Evolutionary conservation across 2,888 invertebrate species (phyloP).

Genomic region (Cristatella mucedo): DNA sequence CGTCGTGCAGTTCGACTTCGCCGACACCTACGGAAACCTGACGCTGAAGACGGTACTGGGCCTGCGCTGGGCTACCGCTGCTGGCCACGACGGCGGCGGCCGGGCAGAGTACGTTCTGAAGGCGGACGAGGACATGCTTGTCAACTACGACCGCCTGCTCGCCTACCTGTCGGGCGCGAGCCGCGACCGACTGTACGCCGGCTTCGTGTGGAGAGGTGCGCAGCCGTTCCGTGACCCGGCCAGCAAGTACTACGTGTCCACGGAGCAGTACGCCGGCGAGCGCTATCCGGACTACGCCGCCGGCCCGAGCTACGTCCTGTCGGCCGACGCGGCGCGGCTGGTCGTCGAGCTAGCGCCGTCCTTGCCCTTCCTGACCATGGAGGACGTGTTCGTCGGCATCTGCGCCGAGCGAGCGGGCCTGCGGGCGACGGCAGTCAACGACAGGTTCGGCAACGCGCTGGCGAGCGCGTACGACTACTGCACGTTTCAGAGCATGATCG

Average conservation of each 20-base stretch:
- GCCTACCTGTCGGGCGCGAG: neutral
- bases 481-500: too few relatives aligned
- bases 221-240: neutral
- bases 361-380: constrained; percentile 9
- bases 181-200: constrained; percentile 5
- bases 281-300: constrained; percentile 7
- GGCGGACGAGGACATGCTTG: constrained; percentile 17
- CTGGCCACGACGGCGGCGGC: constrained; percentile 8
- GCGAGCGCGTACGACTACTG: too few relatives aligned
- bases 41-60: constrained; percentile 15
- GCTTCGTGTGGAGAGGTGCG: constrained; percentile 1
- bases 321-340: neutral
- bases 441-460: too few relatives aligned
- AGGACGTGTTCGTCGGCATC: constrained; percentile 9
- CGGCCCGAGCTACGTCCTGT: constrained; percentile 9
- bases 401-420: constrained; percentile 4
- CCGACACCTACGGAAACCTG: constrained; percentile 15
- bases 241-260: constrained; percentile 4
- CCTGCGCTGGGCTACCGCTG: constrained; percentile 13
- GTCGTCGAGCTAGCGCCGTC: neutral
- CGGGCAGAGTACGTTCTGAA: constrained; percentile 15
- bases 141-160: constrained; percentile 12
- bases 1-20: constrained; percentile 14
- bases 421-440: too few relatives aligned
- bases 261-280: constrained; percentile 4